Base-by-base conservation (phyloP, 2,797 vertebrate genomes). In the Gobio occitaniae region DNA sequence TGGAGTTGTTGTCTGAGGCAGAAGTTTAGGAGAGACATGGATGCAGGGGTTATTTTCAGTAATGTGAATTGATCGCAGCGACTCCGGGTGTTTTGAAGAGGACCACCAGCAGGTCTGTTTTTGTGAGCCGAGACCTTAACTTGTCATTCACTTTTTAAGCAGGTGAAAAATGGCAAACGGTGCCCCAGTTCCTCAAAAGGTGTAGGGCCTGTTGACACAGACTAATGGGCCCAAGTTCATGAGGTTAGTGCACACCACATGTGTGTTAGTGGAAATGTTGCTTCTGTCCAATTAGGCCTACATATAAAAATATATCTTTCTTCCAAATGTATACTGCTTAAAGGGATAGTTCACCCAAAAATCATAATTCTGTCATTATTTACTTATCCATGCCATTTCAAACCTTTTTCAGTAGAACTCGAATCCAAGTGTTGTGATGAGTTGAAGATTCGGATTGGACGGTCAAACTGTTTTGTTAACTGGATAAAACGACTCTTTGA, bases 61-160 rank as follows among this genome's bases (percentile, higher is more conserved):
- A 83, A 90, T 92, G 84, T 88, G 88, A 90, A 90, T 89, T 88
- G 90, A 91, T 92, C 89, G 89, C 68, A n/a, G 86, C 86, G 86
- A 91, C 90, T 90, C 84, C 48, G 84, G 70, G 88, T 86, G 59
- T 32, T 77, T 70, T 86, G 86, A 84, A 84, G 70, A 86, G 89
- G 90, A 91, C 91, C 92, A 90, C 89, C 90, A 66, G 50, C 84
- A 85, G 74, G 85, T 89, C 71, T 81, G 78, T 86, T 89, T 88
- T 88, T 88, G 70, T 86, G 59, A 81, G 84, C 85, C 61, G 81
- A 87, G 87, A 83, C 86, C 88, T 88, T 48, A 83, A 89, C 84
- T 75, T 88, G 87, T 88, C 87, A 83, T 71, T 90, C 82, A 70
- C 69, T 87, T 66, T 72, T 90, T 78, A 84, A 83, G 85, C 78